Percentiles rank a stretch among this genome's conserved stretches.
These are phyloP conservation scores for Brachyhypopomus occidentalis DNA, from an alignment of 2,113 vertebrate species.

Conservation along the genomic window DNA sequence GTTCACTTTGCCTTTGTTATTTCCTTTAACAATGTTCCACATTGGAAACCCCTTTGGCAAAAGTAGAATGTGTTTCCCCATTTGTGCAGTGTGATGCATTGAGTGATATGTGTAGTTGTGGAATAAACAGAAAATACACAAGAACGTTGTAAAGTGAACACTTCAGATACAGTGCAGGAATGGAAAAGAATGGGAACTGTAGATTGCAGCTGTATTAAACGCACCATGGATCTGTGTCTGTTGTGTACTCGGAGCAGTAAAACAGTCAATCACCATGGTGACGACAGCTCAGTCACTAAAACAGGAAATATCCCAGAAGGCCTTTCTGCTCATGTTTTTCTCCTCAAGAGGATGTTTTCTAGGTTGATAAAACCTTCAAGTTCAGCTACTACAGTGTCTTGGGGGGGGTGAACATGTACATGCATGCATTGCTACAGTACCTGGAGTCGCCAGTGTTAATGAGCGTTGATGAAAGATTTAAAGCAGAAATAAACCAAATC, in stretches of 20 bases:
- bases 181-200: conserved; percentile 51
- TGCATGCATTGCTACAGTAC: conserved; percentile 48
- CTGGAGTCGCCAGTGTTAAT: conserved; percentile 49
- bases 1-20: conserved; percentile 56
- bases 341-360: neutral
- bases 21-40: conserved; percentile 73
- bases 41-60: conserved; percentile 80
- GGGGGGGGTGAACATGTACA: conserved; percentile 26
- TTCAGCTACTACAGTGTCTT: conserved; percentile 35
- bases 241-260: conserved; percentile 11
- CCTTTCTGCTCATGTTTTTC: conserved; percentile 16
- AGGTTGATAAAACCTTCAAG: conserved; percentile 27
- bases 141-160: conserved; percentile 49
- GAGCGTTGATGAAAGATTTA: conserved; percentile 46
- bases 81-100: conserved; percentile 50
- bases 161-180: conserved; percentile 61
- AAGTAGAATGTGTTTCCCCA: conserved; percentile 65
- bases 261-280: conserved; percentile 43
- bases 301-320: conserved; percentile 7
- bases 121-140: conserved; percentile 58
- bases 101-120: conserved; percentile 37
- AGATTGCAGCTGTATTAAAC: neutral
- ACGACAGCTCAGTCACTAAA: neutral
- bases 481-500: neutral
- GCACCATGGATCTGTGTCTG: neutral